phyloP scores from a whole-genome alignment of 2,113 vertebrate genomes.

The Orthonyx spaldingii region DNA sequence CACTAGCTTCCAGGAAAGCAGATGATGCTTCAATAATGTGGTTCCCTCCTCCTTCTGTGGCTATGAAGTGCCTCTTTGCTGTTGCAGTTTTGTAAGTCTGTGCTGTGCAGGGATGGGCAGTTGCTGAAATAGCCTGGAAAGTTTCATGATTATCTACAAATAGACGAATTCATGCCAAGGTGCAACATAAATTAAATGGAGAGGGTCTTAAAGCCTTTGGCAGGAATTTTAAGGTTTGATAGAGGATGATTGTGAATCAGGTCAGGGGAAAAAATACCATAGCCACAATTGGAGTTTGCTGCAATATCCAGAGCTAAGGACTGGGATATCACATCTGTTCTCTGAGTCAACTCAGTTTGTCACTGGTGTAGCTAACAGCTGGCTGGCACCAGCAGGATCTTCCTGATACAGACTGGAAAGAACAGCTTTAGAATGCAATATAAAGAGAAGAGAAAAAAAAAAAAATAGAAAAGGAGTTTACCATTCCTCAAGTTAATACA shows the following conservation, averaged over 20 bases:
- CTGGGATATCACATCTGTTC: neutral
- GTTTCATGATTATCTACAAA: neutral
- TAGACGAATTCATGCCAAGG: neutral
- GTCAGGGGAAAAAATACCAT: neutral
- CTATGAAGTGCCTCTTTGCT: neutral
- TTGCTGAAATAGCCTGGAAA: neutral
- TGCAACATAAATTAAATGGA: neutral
- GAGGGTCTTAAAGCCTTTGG: neutral
- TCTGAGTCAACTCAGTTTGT: neutral
- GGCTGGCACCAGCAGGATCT: neutral
- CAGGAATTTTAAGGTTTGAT: neutral
- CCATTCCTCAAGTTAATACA: neutral
- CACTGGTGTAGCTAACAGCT: neutral
- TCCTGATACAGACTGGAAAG: neutral
- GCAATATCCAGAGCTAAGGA: neutral
- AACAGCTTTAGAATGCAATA: neutral
- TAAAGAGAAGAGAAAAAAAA: neutral
- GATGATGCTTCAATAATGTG: neutral
- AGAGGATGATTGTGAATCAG: neutral
- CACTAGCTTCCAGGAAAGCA: neutral
- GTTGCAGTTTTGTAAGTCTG: accelerated
- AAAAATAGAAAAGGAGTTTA: neutral
- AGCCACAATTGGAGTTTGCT: neutral
- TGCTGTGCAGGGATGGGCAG: neutral
- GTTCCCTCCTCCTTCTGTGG: neutral